phyloP scores from a whole-genome alignment of 2,888 invertebrate species.

The Amphipoea lucens region DNA sequence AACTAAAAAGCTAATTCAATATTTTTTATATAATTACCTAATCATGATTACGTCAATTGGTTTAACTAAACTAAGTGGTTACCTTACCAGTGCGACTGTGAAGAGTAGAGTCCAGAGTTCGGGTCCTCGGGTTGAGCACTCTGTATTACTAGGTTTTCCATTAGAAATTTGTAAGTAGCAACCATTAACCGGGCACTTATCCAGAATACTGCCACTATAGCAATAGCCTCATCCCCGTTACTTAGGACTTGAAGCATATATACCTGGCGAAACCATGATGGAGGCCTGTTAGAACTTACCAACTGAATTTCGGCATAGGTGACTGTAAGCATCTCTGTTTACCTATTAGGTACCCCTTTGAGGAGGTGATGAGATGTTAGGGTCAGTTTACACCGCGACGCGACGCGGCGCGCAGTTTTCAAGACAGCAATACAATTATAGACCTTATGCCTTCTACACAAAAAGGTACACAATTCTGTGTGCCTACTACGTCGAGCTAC shows the following conservation, averaged over 20 bases:
- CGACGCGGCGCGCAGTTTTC: too few species aligned
- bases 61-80: neutral
- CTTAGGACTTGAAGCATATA: neutral
- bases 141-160: neutral
- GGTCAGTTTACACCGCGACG: too few species aligned
- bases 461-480: too few species aligned
- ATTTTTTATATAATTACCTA: neutral
- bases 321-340: neutral
- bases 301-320: too few species aligned
- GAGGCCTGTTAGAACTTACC: neutral
- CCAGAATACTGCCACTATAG: neutral
- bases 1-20: neutral
- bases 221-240: neutral
- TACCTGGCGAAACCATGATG: neutral
- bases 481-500: too few species aligned
- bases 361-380: neutral
- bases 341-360: too few species aligned
- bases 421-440: too few species aligned
- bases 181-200: neutral
- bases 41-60: neutral
- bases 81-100: neutral
- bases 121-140: neutral
- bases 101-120: neutral
- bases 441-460: too few species aligned
- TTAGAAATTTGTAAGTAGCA: neutral